Evolutionary conservation across 2,888 invertebrate genomes (phyloP), one percentile per base, ranked within the genome.

Genomic region (Minunthozetes semirufus): DNA sequence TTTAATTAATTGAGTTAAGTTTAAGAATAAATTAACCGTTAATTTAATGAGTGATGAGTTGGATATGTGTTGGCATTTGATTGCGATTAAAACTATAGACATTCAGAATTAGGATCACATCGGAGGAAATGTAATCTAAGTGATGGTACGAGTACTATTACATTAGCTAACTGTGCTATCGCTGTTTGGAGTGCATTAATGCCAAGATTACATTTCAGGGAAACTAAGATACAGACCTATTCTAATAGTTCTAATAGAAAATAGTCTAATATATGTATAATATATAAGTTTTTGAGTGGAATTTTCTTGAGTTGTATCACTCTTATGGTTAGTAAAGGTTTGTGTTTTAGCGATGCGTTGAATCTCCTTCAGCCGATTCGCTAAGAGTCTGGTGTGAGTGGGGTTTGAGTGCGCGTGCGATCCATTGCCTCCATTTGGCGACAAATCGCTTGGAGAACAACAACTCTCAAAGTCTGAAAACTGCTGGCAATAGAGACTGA

Each of bases 401-500:
- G 22, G 15, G 22, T 53, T n/a, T 66, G 38, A 46, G 11, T 70
- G 70, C 70, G 70, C 70, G 46, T 70, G 70, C 48, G 22, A 13
- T 38, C 38, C 15, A 38, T 66, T n/a, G n/a, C n/a, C 53, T 17
- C 61, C 61, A 61, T 61, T 61, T 61, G 48, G 25, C 48, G 48
- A 70, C 70, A 48, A 70, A 70, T 70, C 70, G 46, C 61, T 42
- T 42, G 42, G 9, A 42, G 42, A 42, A 66, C 25, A 27, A 59
- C 27, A 59, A 22, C 22, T 56, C 22, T 56, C 42, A 1, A 11
- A 42, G 42, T 42, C 13, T 42, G 11, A 13, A n/a, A n/a, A 42
- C 42, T n/a, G 9, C 5, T 50, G 8, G 50, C 50, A 50, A 17
- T n/a, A 50, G 50, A 50, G n/a, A n/a, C n/a, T 17, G 9, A 50